Evolutionary conservation across 2,888 invertebrate species (phyloP).

Genomic region (Plagodis dolabraria): DNA sequence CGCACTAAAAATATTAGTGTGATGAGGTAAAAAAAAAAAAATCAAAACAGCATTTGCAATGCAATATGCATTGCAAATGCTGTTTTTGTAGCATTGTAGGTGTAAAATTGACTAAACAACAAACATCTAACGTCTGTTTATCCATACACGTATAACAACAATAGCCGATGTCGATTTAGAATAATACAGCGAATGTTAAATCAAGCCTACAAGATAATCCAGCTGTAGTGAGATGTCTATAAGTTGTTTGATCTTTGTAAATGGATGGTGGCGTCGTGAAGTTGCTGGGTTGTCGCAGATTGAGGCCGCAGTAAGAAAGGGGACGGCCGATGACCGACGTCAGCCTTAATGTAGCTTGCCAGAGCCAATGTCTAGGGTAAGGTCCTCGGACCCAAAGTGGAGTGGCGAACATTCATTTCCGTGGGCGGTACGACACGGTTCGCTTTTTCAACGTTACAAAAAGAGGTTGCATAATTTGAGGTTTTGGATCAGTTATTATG

Average conservation of each 20-base stretch:
- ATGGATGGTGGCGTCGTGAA: slow-evolving; percentile 54
- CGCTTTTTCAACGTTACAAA: slow-evolving; percentile 54
- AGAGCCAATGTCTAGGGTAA: slow-evolving; percentile 79
- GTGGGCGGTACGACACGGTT: slow-evolving; percentile 65
- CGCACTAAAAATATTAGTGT: too few relatives aligned
- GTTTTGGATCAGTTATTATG: slow-evolving; percentile 28
- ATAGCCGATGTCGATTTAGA: slow-evolving; percentile 41
- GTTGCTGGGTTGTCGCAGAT: slow-evolving; percentile 63
- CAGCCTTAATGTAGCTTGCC: slow-evolving; percentile 64
- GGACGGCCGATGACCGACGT: slow-evolving; percentile 76
- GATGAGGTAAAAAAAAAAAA: background rate
- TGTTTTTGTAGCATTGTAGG: too few relatives aligned
- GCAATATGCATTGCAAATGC: too few relatives aligned
- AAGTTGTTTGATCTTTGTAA: slow-evolving; percentile 47
- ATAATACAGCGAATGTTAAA: slow-evolving; percentile 47
- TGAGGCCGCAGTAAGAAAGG: slow-evolving; percentile 70
- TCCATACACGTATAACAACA: slow-evolving; percentile 37
- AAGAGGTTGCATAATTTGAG: slow-evolving; percentile 62
- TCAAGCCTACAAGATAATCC: slow-evolving; percentile 51
- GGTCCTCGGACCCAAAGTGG: slow-evolving; percentile 67
- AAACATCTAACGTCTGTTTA: slow-evolving; percentile 21
- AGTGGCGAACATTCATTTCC: slow-evolving; percentile 58
- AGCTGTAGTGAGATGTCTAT: slow-evolving; percentile 47
- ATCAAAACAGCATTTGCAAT: too few relatives aligned
- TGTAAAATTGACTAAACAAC: background rate